phyloP scores from a whole-genome alignment of 2,113 vertebrate species.

The Tenrec ecaudatus region DNA sequence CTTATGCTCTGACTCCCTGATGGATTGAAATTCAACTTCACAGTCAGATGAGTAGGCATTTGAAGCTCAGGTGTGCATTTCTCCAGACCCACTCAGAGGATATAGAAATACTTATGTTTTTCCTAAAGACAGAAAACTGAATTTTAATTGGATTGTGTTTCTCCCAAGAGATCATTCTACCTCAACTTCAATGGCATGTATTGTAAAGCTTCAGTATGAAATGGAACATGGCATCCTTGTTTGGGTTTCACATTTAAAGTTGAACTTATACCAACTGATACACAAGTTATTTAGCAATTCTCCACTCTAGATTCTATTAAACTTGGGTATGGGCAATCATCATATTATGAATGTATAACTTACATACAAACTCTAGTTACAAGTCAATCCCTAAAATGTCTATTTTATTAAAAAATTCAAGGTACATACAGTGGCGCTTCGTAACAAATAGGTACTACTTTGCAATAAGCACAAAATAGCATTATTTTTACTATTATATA shows the following conservation, averaged over 20 bases:
- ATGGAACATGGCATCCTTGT: slow-evolving; percentile 45
- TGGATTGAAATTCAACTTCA: slow-evolving; percentile 77
- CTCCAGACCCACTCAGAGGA: slow-evolving; percentile 69
- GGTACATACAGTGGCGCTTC: background rate
- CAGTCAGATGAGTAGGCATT: slow-evolving; percentile 76
- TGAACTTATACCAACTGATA: slow-evolving; percentile 56
- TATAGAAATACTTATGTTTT: slow-evolving; percentile 65
- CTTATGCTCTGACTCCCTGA: slow-evolving; percentile 63
- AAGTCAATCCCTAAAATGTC: background rate
- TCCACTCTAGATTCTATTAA: slow-evolving; percentile 58
- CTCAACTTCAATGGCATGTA: slow-evolving; percentile 50
- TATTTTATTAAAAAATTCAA: background rate
- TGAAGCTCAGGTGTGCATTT: slow-evolving; percentile 78
- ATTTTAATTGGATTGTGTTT: slow-evolving; percentile 72
- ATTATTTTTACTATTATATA: background rate
- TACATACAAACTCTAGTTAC: background rate
- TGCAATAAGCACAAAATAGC: background rate
- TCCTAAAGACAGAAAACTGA: slow-evolving; percentile 72
- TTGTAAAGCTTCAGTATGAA: slow-evolving; percentile 65
- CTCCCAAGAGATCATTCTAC: slow-evolving; percentile 68
- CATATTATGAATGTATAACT: background rate
- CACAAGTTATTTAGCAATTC: background rate
- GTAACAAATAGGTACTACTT: background rate
- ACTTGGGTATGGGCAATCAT: background rate
- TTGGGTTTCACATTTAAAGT: slow-evolving; percentile 66